Percentiles rank a stretch among this genome's conserved stretches.
Conservation (phyloP, 2,888 invertebrate genomes). For the Chironomus riparius region DNA sequence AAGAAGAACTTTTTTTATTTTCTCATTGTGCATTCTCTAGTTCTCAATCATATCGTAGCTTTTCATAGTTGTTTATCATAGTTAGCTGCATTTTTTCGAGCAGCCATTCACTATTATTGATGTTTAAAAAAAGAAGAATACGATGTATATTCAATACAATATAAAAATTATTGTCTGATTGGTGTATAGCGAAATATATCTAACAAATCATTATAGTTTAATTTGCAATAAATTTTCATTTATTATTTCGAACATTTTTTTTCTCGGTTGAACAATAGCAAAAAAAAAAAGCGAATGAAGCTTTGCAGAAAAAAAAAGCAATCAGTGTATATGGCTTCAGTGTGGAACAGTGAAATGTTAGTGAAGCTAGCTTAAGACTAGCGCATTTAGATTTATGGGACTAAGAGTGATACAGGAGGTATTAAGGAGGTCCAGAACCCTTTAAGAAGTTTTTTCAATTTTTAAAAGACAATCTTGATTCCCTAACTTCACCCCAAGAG, state of each 20-base stretch:
- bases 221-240: conserved; percentile 22
- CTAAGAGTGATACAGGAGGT: no score
- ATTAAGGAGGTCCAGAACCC: no score
- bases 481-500: no score
- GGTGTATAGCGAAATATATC: conserved; percentile 14
- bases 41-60: no score
- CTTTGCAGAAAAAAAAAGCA: conserved; percentile 11
- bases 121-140: background rate
- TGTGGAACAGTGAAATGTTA: conserved; percentile 14
- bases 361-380: background rate
- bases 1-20: no score
- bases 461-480: no score
- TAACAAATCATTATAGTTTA: conserved; percentile 22
- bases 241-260: background rate
- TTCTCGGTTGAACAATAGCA: background rate
- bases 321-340: background rate
- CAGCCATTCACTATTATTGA: background rate
- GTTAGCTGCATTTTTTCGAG: background rate
- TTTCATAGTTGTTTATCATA: no score
- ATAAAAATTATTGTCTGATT: conserved; percentile 21
- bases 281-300: background rate
- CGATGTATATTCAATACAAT: background rate
- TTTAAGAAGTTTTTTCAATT: no score
- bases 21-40: no score
- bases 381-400: background rate